Conservation (phyloP, 2,113 vertebrate genomes). For the Lagenorhynchus albirostris region DNA sequence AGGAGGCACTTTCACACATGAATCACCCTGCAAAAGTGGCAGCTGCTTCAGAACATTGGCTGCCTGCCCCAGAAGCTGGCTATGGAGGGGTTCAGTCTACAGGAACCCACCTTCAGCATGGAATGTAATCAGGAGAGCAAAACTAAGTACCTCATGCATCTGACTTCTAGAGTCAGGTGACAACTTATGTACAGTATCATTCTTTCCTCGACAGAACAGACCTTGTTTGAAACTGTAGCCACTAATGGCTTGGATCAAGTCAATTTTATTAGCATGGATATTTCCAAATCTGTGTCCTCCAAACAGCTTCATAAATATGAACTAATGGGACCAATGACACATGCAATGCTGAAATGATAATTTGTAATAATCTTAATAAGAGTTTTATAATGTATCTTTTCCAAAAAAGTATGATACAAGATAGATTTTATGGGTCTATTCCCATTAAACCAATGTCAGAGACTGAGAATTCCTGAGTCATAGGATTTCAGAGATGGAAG, state of each 20-base stretch:
- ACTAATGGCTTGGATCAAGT: background rate
- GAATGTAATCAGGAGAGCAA: background rate
- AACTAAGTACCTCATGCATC: background rate
- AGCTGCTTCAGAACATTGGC: constrained; percentile 42
- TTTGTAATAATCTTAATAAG: background rate
- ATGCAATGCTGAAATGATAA: background rate
- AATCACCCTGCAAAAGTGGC: constrained; percentile 47
- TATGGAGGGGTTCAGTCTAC: background rate
- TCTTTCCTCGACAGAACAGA: background rate
- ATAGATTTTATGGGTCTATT: background rate
- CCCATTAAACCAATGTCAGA: background rate
- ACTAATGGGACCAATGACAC: background rate
- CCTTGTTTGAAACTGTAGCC: constrained; percentile 3
- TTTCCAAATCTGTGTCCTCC: background rate
- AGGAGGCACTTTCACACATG: constrained; percentile 45
- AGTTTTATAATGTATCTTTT: constrained; percentile 21
- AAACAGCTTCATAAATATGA: constrained; percentile 6
- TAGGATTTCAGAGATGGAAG: background rate
- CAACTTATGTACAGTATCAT: background rate
- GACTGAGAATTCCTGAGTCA: constrained; percentile 25
- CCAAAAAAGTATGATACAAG: background rate
- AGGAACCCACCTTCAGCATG: constrained; percentile 19
- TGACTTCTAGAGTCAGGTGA: background rate
- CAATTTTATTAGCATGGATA: background rate
- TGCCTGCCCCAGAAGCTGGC: background rate